A percentile compares a stretch with the other conserved stretches of the same genome.
These are phyloP conservation scores for Morelia viridis DNA, from an alignment of 2,797 vertebrate species.

Conservation along the genomic window DNA sequence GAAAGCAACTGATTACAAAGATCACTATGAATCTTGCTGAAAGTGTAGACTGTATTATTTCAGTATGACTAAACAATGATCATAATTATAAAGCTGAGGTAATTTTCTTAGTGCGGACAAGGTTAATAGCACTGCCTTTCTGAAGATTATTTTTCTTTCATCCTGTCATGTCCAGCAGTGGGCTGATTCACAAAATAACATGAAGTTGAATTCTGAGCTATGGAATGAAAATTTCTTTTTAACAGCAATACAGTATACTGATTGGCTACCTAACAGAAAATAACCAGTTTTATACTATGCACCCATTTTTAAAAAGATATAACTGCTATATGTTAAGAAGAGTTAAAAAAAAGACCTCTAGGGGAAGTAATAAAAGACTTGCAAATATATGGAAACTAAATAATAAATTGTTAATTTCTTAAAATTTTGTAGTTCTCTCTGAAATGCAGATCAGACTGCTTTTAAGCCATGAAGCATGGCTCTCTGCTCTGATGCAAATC, in stretches of 20 bases:
- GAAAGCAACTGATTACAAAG: neutral
- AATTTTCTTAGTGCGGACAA: slow-evolving; percentile 31
- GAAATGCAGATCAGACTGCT: neutral
- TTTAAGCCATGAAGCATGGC: neutral
- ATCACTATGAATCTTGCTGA: slow-evolving; percentile 6
- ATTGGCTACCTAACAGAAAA: slow-evolving; percentile 1
- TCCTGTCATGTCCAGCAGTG: slow-evolving; percentile 11
- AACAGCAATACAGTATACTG: neutral
- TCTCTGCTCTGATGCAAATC: neutral
- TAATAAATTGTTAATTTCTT: neutral
- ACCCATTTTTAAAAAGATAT: slow-evolving; percentile 15
- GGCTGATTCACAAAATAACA: slow-evolving; percentile 5
- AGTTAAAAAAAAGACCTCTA: slow-evolving; percentile 15
- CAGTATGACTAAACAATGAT: neutral
- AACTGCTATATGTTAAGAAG: neutral
- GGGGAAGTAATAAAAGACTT: neutral
- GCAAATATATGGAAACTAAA: neutral
- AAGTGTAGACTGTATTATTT: slow-evolving; percentile 21
- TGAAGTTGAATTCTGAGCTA: slow-evolving; percentile 31
- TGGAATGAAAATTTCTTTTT: slow-evolving; percentile 13
- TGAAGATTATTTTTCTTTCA: slow-evolving; percentile 22
- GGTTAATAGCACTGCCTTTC: slow-evolving; percentile 7
- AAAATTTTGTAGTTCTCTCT: neutral
- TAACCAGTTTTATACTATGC: neutral
- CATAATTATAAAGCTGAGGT: slow-evolving; percentile 8